Conservation (phyloP, 2,113 vertebrate species). For the Cyprinodon tularosa region DNA sequence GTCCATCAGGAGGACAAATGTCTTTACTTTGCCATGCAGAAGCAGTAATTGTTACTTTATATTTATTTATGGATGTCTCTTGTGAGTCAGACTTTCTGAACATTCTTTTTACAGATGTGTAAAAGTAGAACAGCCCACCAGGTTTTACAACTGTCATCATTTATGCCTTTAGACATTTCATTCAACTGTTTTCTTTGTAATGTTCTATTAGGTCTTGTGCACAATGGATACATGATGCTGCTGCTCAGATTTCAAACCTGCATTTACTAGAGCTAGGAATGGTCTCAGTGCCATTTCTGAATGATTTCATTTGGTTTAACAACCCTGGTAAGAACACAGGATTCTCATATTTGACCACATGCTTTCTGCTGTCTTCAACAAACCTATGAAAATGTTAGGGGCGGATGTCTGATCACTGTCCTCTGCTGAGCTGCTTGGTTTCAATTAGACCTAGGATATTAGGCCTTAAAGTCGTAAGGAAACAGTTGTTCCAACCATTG, state of each 20-base stretch:
- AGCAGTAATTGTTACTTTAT: neutral
- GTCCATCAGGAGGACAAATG: neutral
- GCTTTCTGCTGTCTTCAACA: neutral
- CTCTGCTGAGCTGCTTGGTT: too few relatives aligned
- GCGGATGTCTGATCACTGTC: too few relatives aligned
- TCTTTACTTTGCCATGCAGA: neutral
- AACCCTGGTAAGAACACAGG: neutral
- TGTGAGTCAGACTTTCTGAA: neutral
- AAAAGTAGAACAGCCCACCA: neutral
- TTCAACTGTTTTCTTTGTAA: neutral
- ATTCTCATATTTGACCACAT: neutral
- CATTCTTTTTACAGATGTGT: neutral
- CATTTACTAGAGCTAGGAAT: neutral
- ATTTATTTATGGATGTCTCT: neutral
- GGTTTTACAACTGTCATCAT: neutral
- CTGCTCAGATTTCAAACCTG: neutral
- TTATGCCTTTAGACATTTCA: neutral
- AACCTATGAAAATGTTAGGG: neutral
- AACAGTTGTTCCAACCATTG: too few relatives aligned
- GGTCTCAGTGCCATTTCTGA: too few relatives aligned
- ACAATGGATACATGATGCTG: neutral
- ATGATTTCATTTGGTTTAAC: neutral
- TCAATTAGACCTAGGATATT: too few relatives aligned
- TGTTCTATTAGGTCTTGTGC: neutral
- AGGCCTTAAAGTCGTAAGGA: too few relatives aligned